These are phyloP conservation scores for Notolepis coatsorum DNA, from an alignment of 2,797 vertebrate genomes.

Conservation along the genomic window DNA sequence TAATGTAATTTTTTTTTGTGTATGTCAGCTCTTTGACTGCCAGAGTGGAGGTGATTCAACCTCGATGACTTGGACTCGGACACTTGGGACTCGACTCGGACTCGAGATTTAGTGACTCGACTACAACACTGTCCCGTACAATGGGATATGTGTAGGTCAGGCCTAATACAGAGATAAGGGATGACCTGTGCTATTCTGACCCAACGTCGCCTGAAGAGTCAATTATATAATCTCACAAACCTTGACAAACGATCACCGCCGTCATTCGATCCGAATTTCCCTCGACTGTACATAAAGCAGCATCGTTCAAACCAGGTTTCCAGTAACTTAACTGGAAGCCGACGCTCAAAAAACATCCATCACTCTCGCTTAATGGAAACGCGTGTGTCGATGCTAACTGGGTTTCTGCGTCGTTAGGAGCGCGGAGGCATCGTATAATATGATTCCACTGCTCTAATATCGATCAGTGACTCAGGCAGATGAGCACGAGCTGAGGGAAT, in stretches of 20 bases:
- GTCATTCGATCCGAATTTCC: constrained; percentile 7
- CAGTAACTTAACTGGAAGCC: constrained; percentile 8
- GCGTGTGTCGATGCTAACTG: constrained; percentile 43
- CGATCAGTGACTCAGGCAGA: constrained; percentile 50
- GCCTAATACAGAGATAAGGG: too few species aligned
- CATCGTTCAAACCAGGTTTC: constrained; percentile 9
- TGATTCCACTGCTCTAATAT: constrained; percentile 51
- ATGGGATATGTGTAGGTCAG: too few species aligned
- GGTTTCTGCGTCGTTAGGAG: constrained; percentile 47
- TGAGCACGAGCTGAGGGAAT: constrained; percentile 37
- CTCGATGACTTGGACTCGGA: too few species aligned
- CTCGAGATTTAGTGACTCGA: too few species aligned
- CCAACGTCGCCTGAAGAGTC: constrained; percentile 7
- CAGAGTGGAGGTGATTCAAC: too few species aligned
- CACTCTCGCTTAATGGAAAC: constrained; percentile 34
- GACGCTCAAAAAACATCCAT: constrained; percentile 6
- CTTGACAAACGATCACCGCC: constrained; percentile 11
- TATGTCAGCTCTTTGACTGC: too few species aligned
- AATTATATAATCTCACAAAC: constrained; percentile 14
- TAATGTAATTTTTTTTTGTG: too few species aligned
- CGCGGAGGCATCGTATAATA: constrained; percentile 37
- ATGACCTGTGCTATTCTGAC: too few species aligned
- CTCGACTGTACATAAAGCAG: constrained; percentile 5
- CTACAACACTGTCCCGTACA: too few species aligned
- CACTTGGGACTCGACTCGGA: too few species aligned